These are phyloP conservation scores for Drosophila diplacantha DNA, from an alignment of 2,888 invertebrate species.

Conservation along the genomic window DNA sequence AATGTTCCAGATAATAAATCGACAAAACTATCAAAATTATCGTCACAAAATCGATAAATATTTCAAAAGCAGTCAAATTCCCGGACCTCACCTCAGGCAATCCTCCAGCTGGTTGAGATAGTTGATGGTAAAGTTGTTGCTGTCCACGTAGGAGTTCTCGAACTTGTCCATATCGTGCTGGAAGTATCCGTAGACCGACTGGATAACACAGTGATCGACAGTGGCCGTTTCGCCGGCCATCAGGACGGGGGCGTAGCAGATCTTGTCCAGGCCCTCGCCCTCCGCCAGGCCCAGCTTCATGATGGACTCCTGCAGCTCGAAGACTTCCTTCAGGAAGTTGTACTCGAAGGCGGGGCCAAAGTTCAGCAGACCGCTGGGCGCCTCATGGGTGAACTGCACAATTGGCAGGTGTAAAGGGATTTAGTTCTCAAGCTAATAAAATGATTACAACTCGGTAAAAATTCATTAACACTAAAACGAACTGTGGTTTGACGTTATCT, in stretches of 20 bases:
- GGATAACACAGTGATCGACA: constrained; percentile 85
- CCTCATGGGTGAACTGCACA: constrained; percentile 76
- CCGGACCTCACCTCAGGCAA: constrained; percentile 71
- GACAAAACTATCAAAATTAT: neutral
- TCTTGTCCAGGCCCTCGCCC: constrained; percentile 81
- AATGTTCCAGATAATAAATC: too few species aligned
- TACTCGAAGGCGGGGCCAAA: constrained; percentile 90
- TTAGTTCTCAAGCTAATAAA: neutral
- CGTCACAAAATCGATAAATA: neutral
- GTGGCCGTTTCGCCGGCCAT: constrained; percentile 80
- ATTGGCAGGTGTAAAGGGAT: neutral
- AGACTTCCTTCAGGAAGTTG: constrained; percentile 85
- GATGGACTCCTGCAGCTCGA: constrained; percentile 84
- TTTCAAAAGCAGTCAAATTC: neutral
- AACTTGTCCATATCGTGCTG: constrained; percentile 81
- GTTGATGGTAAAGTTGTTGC: constrained; percentile 78
- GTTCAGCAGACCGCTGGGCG: constrained; percentile 76
- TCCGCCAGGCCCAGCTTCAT: constrained; percentile 80
- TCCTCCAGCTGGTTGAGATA: constrained; percentile 74
- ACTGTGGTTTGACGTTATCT: neutral
- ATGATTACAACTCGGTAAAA: neutral
- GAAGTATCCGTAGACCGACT: constrained; percentile 90
- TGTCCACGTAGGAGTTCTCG: constrained; percentile 70
- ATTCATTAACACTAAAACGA: neutral
- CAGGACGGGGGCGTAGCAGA: constrained; percentile 91